These are phyloP conservation scores for Opisthocomus hoazin DNA, from an alignment of 2,113 vertebrate genomes.

Conservation along the genomic window DNA sequence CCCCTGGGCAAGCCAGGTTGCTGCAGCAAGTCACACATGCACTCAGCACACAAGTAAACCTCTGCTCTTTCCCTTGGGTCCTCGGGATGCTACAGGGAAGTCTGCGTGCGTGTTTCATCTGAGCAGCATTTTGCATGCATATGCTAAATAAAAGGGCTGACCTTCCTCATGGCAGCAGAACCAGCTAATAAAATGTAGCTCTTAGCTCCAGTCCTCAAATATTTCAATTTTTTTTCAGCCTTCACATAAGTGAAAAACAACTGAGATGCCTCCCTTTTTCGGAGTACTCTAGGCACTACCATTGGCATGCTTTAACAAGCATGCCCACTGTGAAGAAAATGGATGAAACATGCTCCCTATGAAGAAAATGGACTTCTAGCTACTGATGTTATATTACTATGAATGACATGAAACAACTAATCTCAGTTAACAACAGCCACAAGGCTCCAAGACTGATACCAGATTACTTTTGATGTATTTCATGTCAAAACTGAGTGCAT, in stretches of 20 bases:
- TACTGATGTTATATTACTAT: neutral
- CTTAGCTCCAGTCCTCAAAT: neutral
- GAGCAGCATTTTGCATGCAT: neutral
- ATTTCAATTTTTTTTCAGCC: neutral
- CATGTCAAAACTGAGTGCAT: neutral
- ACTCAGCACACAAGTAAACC: neutral
- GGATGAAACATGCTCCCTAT: neutral
- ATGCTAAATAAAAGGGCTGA: neutral
- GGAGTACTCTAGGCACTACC: neutral
- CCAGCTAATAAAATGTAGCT: neutral
- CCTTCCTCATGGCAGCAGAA: neutral
- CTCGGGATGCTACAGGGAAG: neutral
- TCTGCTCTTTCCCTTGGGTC: neutral
- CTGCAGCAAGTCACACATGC: neutral
- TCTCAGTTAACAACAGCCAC: neutral
- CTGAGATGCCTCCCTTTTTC: neutral
- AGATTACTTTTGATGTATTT: neutral
- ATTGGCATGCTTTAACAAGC: neutral
- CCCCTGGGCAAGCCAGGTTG: neutral
- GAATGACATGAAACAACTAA: accelerated
- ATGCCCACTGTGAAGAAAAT: neutral
- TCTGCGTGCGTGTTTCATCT: neutral
- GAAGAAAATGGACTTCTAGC: neutral
- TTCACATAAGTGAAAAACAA: neutral
- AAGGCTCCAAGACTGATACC: neutral